phyloP scores from a whole-genome alignment of 2,888 invertebrate species.

The Kuschelorhynchus macadamiae region DNA sequence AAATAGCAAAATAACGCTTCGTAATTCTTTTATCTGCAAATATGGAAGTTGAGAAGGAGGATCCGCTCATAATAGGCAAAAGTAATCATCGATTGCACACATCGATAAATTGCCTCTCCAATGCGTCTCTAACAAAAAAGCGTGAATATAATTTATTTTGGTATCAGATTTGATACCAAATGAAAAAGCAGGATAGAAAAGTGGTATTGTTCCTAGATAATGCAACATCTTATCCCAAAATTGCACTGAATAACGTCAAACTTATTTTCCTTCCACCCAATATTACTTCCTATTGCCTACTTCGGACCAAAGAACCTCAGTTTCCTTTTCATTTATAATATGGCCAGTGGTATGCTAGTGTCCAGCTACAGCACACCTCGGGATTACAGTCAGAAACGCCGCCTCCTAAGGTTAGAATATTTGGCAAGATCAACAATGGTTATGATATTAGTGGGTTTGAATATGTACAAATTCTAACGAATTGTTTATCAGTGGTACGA shows the following conservation, averaged over 20 bases:
- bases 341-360: too few species aligned
- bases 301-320: not conserved
- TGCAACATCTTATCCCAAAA: conserved; percentile 10
- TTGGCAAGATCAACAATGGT: too few species aligned
- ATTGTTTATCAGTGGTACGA: too few species aligned
- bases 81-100: not conserved
- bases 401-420: too few species aligned
- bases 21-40: not conserved
- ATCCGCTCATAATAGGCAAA: not conserved
- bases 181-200: conserved; percentile 17
- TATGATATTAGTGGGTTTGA: too few species aligned
- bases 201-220: conserved; percentile 20
- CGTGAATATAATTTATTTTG: not conserved
- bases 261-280: not conserved
- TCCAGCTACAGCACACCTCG: too few species aligned
- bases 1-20: too few species aligned
- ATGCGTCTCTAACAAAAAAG: too few species aligned
- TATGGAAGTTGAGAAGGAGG: not conserved
- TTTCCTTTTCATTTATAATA: too few species aligned
- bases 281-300: conserved; percentile 1
- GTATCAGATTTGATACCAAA: conserved; percentile 11
- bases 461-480: too few species aligned
- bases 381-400: too few species aligned
- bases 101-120: not conserved
- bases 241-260: conserved; percentile 9